A percentile compares a stretch with the other conserved stretches of the same genome.
phyloP scores from a whole-genome alignment of 2,797 vertebrate genomes.

The Eidolon dupreanum region DNA sequence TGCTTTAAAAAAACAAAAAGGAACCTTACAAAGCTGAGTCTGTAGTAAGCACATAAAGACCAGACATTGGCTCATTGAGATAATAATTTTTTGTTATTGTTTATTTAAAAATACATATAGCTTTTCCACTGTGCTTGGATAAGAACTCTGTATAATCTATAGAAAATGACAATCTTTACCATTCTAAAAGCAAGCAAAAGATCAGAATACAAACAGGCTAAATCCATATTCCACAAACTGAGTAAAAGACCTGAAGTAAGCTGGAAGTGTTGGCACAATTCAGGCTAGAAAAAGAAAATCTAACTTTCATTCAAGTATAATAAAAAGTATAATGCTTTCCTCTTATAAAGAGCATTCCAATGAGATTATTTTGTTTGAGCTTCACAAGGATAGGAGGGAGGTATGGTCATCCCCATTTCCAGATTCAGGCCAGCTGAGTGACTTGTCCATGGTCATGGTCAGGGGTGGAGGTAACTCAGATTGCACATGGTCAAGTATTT shows the following conservation, averaged over 20 bases:
- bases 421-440: not conserved
- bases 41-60: not conserved
- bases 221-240: not conserved
- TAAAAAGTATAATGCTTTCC: not conserved
- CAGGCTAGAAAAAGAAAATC: not conserved
- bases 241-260: not conserved
- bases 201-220: not conserved
- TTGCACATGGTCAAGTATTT: not conserved
- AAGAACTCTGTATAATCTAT: not conserved
- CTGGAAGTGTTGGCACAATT: not conserved
- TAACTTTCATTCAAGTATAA: not conserved
- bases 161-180: slow-evolving; percentile 12
- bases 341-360: not conserved
- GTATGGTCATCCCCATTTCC: not conserved
- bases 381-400: not conserved
- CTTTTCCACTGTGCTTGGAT: slow-evolving; percentile 27
- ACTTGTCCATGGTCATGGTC: not conserved
- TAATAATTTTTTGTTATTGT: slow-evolving; percentile 29
- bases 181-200: not conserved
- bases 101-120: slow-evolving; percentile 52
- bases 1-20: slow-evolving; percentile 35
- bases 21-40: slow-evolving; percentile 31
- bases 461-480: not conserved
- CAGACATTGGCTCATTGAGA: slow-evolving; percentile 48
- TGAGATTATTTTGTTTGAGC: not conserved